Percentiles rank a stretch among this genome's conserved stretches.
Evolutionary conservation across 1,140 invertebrate species (phyloP).

Genomic region (Drosophila yakuba): DNA sequence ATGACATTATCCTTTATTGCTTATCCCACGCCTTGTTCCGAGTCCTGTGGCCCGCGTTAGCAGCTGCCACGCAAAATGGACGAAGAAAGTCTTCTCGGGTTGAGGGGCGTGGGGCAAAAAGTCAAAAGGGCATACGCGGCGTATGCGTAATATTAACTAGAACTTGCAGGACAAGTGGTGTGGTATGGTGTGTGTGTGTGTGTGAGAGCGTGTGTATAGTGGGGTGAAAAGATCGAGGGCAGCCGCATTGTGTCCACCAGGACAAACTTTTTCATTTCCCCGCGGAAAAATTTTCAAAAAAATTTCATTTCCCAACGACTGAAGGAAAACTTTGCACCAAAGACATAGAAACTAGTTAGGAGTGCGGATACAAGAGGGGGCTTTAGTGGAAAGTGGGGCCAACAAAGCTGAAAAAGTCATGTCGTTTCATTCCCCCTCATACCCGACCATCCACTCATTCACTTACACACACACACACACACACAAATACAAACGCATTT

Average conservation of each 20-base stretch:
- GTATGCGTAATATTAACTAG: constrained; percentile 80
- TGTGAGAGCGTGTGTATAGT: neutral
- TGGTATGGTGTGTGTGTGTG: neutral
- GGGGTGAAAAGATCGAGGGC: constrained; percentile 24
- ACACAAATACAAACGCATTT: constrained; percentile 56
- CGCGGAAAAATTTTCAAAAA: constrained; percentile 81
- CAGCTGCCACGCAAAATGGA: constrained; percentile 72
- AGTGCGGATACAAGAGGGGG: constrained; percentile 38
- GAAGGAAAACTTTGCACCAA: constrained; percentile 74
- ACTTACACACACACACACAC: constrained; percentile 23
- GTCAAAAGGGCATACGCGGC: constrained; percentile 78
- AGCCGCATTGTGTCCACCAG: constrained; percentile 78
- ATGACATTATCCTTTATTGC: constrained; percentile 84
- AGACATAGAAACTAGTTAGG: constrained; percentile 81
- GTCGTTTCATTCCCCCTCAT: constrained; percentile 44
- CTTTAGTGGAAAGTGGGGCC: constrained; percentile 15
- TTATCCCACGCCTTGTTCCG: constrained; percentile 74
- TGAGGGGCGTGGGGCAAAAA: constrained; percentile 54
- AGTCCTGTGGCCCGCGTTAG: constrained; percentile 31
- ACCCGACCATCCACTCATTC: neutral
- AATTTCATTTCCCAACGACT: constrained; percentile 81
- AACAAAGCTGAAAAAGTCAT: constrained; percentile 78
- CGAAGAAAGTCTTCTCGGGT: constrained; percentile 16
- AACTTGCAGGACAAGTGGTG: constrained; percentile 36
- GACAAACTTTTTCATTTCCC: constrained; percentile 82